These are phyloP conservation scores for Patella pellucida DNA, from an alignment of 2,888 invertebrate genomes.

Conservation along the genomic window DNA sequence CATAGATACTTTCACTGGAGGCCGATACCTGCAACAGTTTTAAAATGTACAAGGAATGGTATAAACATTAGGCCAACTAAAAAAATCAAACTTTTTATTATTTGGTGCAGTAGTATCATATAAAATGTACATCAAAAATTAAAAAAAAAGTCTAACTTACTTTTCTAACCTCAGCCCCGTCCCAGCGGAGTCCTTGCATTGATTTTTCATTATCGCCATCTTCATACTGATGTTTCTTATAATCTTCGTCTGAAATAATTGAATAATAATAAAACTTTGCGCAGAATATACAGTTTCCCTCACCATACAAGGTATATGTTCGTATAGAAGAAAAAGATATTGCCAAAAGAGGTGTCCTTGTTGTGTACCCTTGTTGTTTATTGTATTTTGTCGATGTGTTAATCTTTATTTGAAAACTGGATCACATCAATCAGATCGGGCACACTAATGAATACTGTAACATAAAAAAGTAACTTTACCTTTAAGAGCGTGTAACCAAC, in stretches of 20 bases:
- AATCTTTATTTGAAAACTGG: neutral
- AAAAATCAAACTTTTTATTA: too few species aligned
- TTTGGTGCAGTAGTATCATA: neutral
- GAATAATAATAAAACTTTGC: too few species aligned
- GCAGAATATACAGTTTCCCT: too few species aligned
- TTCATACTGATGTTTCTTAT: slow-evolving; percentile 64
- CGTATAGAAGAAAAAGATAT: too few species aligned
- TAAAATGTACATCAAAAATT: neutral
- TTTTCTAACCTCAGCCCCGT: slow-evolving; percentile 69
- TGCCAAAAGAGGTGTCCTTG: too few species aligned
- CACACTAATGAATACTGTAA: neutral
- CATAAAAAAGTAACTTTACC: slow-evolving; percentile 45
- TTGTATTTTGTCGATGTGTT: too few species aligned
- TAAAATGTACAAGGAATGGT: too few species aligned
- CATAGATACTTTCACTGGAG: slow-evolving; percentile 68
- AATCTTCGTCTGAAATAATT: slow-evolving; percentile 63
- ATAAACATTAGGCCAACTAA: neutral
- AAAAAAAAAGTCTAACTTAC: slow-evolving; percentile 37
- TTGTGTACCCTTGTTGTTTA: too few species aligned
- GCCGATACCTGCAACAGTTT: slow-evolving; percentile 60
- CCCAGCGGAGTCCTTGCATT: slow-evolving; percentile 69
- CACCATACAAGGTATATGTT: too few species aligned
- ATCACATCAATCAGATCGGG: neutral
- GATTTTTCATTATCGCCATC: slow-evolving; percentile 59
- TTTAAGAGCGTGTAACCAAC: slow-evolving; percentile 71